Base-by-base conservation (phyloP, 2,797 vertebrate genomes). In the Chaunax sp. region DNA sequence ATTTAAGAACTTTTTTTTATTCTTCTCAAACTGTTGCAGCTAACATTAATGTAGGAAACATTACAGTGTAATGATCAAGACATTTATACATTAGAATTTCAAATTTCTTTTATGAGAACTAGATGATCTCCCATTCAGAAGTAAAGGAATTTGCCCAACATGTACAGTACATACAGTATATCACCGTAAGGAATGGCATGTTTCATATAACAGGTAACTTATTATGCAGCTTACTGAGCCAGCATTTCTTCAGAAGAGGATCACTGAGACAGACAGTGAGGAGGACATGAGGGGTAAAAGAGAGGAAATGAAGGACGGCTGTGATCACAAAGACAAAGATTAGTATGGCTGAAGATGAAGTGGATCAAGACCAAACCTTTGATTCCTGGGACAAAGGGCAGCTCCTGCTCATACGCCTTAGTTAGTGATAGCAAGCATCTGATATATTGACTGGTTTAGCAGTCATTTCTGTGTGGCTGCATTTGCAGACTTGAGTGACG, bases 241-340 rank as follows among this genome's bases (percentile, higher is more conserved):
- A 59, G 44, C 58, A 69, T 72, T 59, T 70, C 47, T 62, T 72
- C 62, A 81, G 35, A 33, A 62, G 30, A 7, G 19, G 49, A 9
- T 28, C 40, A 4, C 9, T 3, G 51, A 62, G 35, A 19, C 20
- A 76, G 22, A 69, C 9, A 3, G 18, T 22, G 62, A 69, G 41
- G 54, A 53, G 58, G 51, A 56, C 44, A 51, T 11, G 59, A 50
- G 60, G 53, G 40, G 45, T 49, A 19, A 43, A 28, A 20, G 23
- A 56, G 62, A 72, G 72, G 77, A 82, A 74, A 64, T 69, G 64
- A 81, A 33, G 25, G 38, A 52, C 45, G 58, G 18, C 45, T 49
- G 18, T 0, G 2, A 66, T 18, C 26, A 53, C 16, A 18, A 51
- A 62, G 57, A 53, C n/a, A 18, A 51, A 62, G 57, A 79, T 46